phyloP scores from a whole-genome alignment of 2,888 invertebrate genomes.

The Mythimna vitellina region DNA sequence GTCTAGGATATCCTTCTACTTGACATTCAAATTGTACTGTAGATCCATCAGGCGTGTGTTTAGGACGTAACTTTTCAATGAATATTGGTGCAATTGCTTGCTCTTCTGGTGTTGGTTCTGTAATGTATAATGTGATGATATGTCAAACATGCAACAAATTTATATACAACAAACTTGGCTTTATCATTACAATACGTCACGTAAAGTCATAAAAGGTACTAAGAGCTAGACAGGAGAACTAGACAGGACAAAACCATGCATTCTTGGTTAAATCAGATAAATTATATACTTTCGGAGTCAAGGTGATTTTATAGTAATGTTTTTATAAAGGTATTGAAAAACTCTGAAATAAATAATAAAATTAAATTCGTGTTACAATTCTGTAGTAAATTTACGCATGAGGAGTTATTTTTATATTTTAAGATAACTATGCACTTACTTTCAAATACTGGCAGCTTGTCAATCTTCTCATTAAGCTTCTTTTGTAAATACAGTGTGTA shows the following conservation, averaged over 20 bases:
- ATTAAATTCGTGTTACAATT: neutral
- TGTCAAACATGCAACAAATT: constrained; percentile 41
- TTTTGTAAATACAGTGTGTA: constrained; percentile 96
- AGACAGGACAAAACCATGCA: constrained; percentile 15
- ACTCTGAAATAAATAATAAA: neutral
- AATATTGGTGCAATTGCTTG: constrained; percentile 96
- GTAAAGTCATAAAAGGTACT: constrained; percentile 3
- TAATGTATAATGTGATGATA: constrained; percentile 64
- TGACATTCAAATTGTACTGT: constrained; percentile 99
- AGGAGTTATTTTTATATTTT: neutral
- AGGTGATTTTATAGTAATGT: neutral
- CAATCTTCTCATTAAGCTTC: constrained; percentile 97
- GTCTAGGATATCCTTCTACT: constrained; percentile 98
- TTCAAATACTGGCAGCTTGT: constrained; percentile 97
- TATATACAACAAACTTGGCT: constrained; percentile 26
- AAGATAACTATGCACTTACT: constrained; percentile 91
- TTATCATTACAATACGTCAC: constrained; percentile 6
- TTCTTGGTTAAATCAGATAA: constrained; percentile 7
- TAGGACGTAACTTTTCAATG: constrained; percentile 95
- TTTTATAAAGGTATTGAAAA: neutral
- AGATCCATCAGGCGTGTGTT: constrained; percentile 97
- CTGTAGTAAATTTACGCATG: neutral
- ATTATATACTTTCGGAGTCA: constrained; percentile 3
- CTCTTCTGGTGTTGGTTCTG: constrained; percentile 95
- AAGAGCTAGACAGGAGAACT: neutral